Conservation (phyloP, 2,888 invertebrate species). For the Papilio gigon region DNA sequence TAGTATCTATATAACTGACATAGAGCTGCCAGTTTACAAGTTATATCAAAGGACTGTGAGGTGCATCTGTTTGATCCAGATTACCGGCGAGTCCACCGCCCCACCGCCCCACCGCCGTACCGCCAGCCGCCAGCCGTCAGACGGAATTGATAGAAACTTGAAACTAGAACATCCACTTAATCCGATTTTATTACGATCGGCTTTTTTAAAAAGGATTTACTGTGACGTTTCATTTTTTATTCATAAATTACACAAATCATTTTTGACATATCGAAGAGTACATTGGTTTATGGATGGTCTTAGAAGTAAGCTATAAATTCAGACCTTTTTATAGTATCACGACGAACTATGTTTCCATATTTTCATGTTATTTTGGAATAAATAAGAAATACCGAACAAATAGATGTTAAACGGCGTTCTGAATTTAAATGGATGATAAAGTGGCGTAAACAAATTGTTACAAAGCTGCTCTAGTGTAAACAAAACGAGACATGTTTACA, state of each 20-base stretch:
- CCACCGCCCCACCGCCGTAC: too few relatives aligned
- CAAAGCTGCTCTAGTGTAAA: constrained; percentile 22
- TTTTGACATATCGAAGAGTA: too few relatives aligned
- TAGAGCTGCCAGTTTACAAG: neutral
- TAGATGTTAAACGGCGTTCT: neutral
- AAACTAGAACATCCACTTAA: neutral
- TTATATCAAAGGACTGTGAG: constrained; percentile 14
- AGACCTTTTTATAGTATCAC: too few relatives aligned
- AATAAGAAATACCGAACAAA: constrained; percentile 1
- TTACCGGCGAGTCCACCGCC: neutral
- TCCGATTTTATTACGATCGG: neutral
- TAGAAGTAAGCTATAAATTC: too few relatives aligned
- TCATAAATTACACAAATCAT: too few relatives aligned
- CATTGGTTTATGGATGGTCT: too few relatives aligned
- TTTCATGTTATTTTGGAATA: neutral
- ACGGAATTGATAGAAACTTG: constrained; percentile 12
- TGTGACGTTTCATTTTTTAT: neutral
- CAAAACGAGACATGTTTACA: constrained; percentile 28
- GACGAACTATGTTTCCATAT: too few relatives aligned
- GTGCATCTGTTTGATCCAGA: neutral
- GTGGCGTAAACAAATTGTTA: constrained; percentile 21
- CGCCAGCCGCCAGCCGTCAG: too few relatives aligned
- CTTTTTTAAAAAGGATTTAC: neutral
- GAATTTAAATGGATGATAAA: constrained; percentile 28
- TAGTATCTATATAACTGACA: neutral